phyloP scores from a whole-genome alignment of 1,140 invertebrate genomes.

The Drosophila pectinifera region DNA sequence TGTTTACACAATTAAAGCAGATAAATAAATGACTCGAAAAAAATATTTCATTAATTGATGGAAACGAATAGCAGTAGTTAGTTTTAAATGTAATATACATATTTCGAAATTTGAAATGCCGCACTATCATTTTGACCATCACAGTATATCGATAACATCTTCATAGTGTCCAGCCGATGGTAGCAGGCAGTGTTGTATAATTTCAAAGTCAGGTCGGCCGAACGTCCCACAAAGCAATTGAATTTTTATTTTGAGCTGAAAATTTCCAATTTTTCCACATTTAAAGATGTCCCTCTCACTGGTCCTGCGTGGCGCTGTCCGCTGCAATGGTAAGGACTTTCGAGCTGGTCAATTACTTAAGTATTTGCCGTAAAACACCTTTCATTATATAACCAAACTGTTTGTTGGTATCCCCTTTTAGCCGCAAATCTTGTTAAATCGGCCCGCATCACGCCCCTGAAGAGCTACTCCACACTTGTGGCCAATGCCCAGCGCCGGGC shows the following conservation, averaged over 20 bases:
- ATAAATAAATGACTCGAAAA: conserved; percentile 44
- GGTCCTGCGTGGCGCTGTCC: conserved; percentile 54
- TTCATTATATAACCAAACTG: conserved; percentile 68
- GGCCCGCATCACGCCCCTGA: conserved; percentile 63
- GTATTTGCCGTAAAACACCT: background rate
- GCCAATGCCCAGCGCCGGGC: conserved; percentile 57
- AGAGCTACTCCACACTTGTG: conserved; percentile 70
- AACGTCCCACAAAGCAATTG: conserved; percentile 35
- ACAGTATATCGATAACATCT: conserved; percentile 28
- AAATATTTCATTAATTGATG: no score
- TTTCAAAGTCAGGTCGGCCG: conserved; percentile 19
- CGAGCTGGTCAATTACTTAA: background rate
- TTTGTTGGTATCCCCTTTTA: conserved; percentile 39
- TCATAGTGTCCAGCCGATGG: background rate
- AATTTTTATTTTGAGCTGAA: conserved; percentile 44
- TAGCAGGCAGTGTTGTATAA: conserved; percentile 52
- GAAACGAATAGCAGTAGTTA: no score
- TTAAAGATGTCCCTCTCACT: conserved; percentile 59
- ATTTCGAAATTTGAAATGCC: background rate
- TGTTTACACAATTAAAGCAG: conserved; percentile 49
- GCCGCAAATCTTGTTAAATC: conserved; percentile 66
- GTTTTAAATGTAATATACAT: no score
- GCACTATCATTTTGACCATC: background rate
- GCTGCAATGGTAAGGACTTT: conserved; percentile 58
- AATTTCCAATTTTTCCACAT: conserved; percentile 33